Percentiles rank a stretch among this genome's conserved stretches.
phyloP scores from a whole-genome alignment of 2,888 invertebrate genomes.

The Ormyrus labotus region DNA sequence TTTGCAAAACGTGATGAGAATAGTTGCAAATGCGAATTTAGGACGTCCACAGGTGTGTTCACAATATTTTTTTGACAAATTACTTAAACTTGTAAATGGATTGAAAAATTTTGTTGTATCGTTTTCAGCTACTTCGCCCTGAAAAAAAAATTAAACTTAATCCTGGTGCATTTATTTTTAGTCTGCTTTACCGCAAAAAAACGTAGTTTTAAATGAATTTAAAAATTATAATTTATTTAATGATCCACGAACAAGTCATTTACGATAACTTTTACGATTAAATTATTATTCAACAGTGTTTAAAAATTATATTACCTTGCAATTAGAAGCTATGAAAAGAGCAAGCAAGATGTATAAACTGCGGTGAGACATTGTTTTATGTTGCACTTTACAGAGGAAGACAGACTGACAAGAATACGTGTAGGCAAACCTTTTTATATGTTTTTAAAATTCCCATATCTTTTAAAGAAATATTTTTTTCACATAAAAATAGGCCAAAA shows the following conservation, averaged over 20 bases:
- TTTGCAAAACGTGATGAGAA: conserved; percentile 9
- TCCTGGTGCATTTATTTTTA: no score
- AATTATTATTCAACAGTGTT: no score
- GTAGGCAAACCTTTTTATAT: conserved; percentile 12
- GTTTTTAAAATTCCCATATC: conserved; percentile 25
- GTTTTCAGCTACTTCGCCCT: background rate
- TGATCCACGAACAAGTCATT: no score
- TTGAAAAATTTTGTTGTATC: background rate
- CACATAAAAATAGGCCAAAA: conserved; percentile 39
- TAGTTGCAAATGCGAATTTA: conserved; percentile 9
- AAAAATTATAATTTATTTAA: no score
- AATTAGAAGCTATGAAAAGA: background rate
- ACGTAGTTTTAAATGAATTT: no score
- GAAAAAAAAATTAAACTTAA: background rate
- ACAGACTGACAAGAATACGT: background rate
- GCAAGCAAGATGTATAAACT: conserved; percentile 2
- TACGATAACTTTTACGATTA: no score
- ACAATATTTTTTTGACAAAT: conserved; percentile 17
- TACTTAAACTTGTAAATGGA: background rate
- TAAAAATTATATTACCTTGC: conserved; percentile 35
- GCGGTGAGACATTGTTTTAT: background rate
- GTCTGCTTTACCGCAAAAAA: no score
- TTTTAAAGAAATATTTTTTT: conserved; percentile 24
- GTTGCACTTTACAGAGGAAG: conserved; percentile 7
- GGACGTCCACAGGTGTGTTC: conserved; percentile 23